These are phyloP conservation scores for Lochmaea crataegi DNA, from an alignment of 2,888 invertebrate genomes.

Conservation along the genomic window DNA sequence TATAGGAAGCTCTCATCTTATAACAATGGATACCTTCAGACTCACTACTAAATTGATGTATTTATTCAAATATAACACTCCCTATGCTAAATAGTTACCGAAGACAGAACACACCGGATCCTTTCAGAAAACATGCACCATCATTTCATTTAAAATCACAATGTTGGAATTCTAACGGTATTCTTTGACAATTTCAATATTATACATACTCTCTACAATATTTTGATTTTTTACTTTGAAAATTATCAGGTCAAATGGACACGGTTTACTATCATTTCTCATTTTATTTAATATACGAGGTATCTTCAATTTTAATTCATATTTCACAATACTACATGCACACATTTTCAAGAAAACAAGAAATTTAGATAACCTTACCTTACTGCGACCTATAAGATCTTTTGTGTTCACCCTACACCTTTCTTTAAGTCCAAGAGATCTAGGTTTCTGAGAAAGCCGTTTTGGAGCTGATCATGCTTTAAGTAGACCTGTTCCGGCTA, in stretches of 20 bases:
- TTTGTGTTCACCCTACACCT: too few species aligned
- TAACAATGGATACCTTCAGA: conserved; percentile 57
- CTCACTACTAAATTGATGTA: conserved; percentile 54
- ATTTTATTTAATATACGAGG: background rate
- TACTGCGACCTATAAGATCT: too few species aligned
- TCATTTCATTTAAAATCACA: conserved; percentile 44
- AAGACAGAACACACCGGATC: conserved; percentile 39
- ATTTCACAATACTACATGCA: background rate
- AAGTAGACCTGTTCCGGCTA: too few species aligned
- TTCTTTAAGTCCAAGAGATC: too few species aligned
- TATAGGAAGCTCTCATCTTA: conserved; percentile 58
- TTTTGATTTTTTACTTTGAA: background rate
- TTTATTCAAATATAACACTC: conserved; percentile 58
- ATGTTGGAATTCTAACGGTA: conserved; percentile 31
- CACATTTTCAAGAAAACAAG: too few species aligned
- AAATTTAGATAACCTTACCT: too few species aligned
- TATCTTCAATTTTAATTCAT: background rate
- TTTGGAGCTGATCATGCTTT: too few species aligned
- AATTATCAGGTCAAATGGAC: background rate
- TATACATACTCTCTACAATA: background rate
- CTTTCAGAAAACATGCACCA: conserved; percentile 42
- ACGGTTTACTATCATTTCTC: conserved; percentile 1
- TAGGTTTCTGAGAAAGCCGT: too few species aligned
- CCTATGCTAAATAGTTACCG: conserved; percentile 54
- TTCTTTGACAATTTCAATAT: conserved; percentile 24